Conservation (phyloP, 2,888 invertebrate genomes). For the Synanthedon myopaeformis region DNA sequence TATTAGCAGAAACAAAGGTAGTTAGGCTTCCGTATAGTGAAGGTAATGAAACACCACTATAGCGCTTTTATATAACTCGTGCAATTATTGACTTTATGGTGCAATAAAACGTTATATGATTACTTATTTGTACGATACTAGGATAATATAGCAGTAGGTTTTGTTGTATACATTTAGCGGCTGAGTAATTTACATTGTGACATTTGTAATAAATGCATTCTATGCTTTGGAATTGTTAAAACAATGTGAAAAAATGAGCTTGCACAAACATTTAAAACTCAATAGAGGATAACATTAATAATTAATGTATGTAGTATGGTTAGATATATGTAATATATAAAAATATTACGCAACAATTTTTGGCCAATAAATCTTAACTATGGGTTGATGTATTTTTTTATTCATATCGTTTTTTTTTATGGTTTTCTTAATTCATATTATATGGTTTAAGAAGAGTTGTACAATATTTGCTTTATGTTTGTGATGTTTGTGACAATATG, state of each 20-base stretch:
- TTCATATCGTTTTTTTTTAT: too few species aligned
- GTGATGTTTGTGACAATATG: not conserved
- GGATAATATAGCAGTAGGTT: not conserved
- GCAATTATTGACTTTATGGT: slow-evolving; percentile 45
- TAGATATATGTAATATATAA: too few species aligned
- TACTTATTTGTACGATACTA: not conserved
- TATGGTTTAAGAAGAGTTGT: not conserved
- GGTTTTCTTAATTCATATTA: not conserved
- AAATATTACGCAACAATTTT: slow-evolving; percentile 2
- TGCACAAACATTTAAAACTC: slow-evolving; percentile 16
- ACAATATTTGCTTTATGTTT: not conserved
- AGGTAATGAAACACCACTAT: slow-evolving; percentile 60
- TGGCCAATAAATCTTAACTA: not conserved
- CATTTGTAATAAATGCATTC: slow-evolving; percentile 4
- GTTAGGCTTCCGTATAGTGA: slow-evolving; percentile 52
- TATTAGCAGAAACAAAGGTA: slow-evolving; percentile 50
- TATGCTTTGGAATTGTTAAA: slow-evolving; percentile 34
- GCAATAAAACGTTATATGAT: slow-evolving; percentile 33
- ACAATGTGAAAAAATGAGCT: slow-evolving; percentile 27
- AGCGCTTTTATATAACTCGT: slow-evolving; percentile 30
- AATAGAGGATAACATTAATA: not conserved
- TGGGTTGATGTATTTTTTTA: too few species aligned
- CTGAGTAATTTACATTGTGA: slow-evolving; percentile 13
- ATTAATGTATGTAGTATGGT: not conserved
- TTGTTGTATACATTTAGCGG: slow-evolving; percentile 8